Base-by-base conservation (phyloP, 1,140 invertebrate genomes). In the Ephestia elutella region DNA sequence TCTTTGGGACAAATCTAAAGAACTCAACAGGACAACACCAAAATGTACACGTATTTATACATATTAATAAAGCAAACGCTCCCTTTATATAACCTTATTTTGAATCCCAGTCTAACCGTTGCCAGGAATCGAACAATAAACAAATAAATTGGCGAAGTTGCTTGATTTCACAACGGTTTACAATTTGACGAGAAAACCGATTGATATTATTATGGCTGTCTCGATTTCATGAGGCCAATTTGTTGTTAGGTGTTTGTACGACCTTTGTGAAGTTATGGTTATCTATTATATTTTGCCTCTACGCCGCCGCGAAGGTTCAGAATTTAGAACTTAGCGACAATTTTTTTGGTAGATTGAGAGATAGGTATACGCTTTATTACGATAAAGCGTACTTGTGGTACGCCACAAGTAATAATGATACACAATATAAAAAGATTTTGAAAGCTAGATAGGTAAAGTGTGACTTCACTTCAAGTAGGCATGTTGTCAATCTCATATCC, bases 41-140 rank as follows among this genome's bases (percentile, higher is more conserved):
- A 44, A 44, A 15, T 8, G n/a, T 44, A 44, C 15, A 44, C n/a
- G n/a, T 15, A 38, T 38, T 8, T 11, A 11, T 8, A 38, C 5
- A 28, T 28, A 32, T 11, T 32, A 32, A 32, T 32, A 32, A 32
- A 10, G 30, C 8, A 10, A 32, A 32, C n/a, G 38, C 5, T 44
- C 15, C 38, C 38, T 44, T 15, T 44, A 44, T 44, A 44, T 44
- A 44, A 44, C 38, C 13, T 44, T 44, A 44, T 44, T 44, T 44
- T 15, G 38, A 44, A 15, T 44, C 38, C 7, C 15, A 5, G 15
- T 15, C n/a, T n/a, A 15, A 44, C n/a, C 13, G 38, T 44, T 32
- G 9, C 30, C 30, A 10, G 38, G 38, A 44, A 44, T 44, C 38
- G 2, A 44, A 17, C 38, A 44, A 44, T 44, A 44, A 32, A 44